These are phyloP conservation scores for Ladona fulva DNA, from an alignment of 1,140 invertebrate species.

Conservation along the genomic window DNA sequence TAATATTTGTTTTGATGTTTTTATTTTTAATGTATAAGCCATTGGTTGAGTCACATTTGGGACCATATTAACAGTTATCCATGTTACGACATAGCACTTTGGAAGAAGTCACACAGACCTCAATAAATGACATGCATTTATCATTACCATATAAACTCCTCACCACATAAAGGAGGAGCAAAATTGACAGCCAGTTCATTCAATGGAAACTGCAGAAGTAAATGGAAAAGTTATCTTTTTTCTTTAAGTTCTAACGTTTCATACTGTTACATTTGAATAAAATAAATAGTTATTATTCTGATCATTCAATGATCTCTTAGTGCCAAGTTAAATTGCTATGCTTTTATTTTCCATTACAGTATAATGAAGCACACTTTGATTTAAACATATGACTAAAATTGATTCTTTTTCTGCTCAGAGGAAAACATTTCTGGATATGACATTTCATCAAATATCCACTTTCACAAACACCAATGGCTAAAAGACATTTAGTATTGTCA, in stretches of 20 bases:
- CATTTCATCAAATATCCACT: neutral
- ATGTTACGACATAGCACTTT: neutral
- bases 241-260: neutral
- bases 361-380: neutral
- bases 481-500: constrained; percentile 2
- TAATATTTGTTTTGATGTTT: neutral
- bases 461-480: neutral
- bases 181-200: neutral
- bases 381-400: neutral
- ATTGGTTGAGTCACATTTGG: constrained; percentile 4
- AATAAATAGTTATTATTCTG: neutral
- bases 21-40: neutral
- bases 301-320: neutral
- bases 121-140: neutral
- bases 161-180: neutral
- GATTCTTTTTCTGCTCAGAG: neutral
- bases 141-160: constrained; percentile 2
- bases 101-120: neutral
- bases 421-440: constrained; percentile 1
- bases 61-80: neutral
- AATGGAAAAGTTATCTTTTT: neutral
- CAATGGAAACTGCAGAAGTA: neutral
- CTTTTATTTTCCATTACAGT: neutral
- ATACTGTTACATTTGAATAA: neutral
- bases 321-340: neutral